Conservation (phyloP, 1,140 invertebrate genomes). For the Ladona fulva region DNA sequence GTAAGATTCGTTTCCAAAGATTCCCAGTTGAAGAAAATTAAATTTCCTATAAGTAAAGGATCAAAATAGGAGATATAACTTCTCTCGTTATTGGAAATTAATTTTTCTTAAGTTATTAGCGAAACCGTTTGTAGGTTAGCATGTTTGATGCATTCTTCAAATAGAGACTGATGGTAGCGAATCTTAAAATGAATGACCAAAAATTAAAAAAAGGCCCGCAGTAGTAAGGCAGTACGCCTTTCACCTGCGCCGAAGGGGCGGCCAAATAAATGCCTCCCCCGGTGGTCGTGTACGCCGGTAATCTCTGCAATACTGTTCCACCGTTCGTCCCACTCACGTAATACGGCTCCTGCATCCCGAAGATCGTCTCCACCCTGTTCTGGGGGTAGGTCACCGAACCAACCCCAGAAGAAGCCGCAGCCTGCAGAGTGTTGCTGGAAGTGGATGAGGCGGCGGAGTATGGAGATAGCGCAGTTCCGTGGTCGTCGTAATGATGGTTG, state of each 20-base stretch:
- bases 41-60: no score
- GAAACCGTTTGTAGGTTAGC: no score
- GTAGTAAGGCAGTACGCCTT: background rate
- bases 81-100: no score
- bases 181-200: no score
- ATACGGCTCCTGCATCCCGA: slow-evolving; percentile 6
- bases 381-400: slow-evolving; percentile 2
- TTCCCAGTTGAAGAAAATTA: no score
- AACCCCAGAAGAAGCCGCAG: background rate
- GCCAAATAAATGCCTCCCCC: background rate
- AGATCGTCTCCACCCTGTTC: slow-evolving; percentile 10
- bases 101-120: no score
- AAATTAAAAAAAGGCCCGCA: no score
- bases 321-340: background rate
- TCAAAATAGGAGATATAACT: no score
- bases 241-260: background rate
- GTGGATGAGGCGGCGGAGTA: background rate
- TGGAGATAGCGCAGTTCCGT: background rate
- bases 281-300: background rate
- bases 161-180: no score
- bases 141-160: no score
- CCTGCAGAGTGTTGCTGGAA: background rate
- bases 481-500: slow-evolving; percentile 24
- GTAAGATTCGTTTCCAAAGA: no score
- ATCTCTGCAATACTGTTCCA: background rate